Percentiles rank a stretch among this genome's conserved stretches.
These are phyloP conservation scores for Fopius arisanus DNA, from an alignment of 1,140 invertebrate genomes.

Conservation along the genomic window DNA sequence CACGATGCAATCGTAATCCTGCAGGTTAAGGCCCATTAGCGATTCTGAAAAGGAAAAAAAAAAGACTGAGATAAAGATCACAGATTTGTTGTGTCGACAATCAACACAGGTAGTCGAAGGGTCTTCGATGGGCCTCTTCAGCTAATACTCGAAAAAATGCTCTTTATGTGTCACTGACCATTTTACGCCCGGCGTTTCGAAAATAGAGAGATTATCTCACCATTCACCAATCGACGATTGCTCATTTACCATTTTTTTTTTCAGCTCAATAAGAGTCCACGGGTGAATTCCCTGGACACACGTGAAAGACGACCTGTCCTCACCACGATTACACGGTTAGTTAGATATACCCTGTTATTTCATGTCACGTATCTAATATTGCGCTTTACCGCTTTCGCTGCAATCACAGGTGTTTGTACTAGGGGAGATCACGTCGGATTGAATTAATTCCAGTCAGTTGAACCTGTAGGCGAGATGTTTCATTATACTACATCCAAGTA, in stretches of 20 bases:
- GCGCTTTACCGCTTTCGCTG: not conserved
- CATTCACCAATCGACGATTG: not conserved
- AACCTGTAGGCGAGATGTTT: not conserved
- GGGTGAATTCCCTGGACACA: not conserved
- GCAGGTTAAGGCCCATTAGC: constrained; percentile 51
- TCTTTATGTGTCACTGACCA: constrained; percentile 65
- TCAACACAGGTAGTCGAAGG: constrained; percentile 57
- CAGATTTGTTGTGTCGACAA: constrained; percentile 45
- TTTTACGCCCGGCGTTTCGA: constrained; percentile 46
- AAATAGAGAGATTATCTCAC: not conserved
- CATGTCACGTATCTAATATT: constrained; percentile 14
- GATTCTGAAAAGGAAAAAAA: constrained; percentile 32
- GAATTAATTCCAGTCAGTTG: not conserved
- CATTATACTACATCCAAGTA: too few species aligned
- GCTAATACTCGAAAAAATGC: constrained; percentile 62
- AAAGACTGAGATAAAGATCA: constrained; percentile 38
- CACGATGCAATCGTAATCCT: constrained; percentile 44
- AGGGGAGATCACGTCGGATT: not conserved
- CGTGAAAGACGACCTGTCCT: constrained; percentile 38
- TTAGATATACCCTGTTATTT: constrained; percentile 60
- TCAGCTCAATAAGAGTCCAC: not conserved
- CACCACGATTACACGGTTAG: constrained; percentile 63
- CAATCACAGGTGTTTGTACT: not conserved
- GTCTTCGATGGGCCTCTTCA: not conserved
- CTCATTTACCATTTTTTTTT: constrained; percentile 18